These are phyloP conservation scores for Bombus confusus DNA, from an alignment of 1,140 invertebrate species.

Conservation along the genomic window DNA sequence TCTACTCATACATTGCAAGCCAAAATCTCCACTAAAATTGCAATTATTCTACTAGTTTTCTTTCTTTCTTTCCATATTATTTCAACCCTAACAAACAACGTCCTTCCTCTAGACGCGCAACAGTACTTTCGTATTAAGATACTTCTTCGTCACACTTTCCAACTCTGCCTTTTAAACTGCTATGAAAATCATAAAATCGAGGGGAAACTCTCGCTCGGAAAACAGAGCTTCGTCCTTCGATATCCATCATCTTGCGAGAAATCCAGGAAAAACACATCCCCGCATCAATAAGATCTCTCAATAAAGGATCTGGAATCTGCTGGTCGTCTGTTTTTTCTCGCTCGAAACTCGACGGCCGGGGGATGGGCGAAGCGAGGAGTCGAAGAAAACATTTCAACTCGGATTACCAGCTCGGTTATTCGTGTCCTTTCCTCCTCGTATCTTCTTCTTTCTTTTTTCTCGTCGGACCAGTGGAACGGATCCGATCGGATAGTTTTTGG, in stretches of 20 bases:
- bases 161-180: too few species aligned
- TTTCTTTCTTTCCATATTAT: too few species aligned
- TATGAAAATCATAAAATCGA: too few species aligned
- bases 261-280: not conserved
- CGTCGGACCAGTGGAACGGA: conserved; percentile 12
- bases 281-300: not conserved
- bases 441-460: not conserved
- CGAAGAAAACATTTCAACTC: conserved; percentile 42
- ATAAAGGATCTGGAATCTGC: not conserved
- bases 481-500: conserved; percentile 58
- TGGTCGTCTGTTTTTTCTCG: not conserved
- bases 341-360: not conserved
- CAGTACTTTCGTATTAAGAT: too few species aligned
- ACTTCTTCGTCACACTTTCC: too few species aligned
- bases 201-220: too few species aligned
- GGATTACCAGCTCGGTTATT: conserved; percentile 47
- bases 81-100: too few species aligned
- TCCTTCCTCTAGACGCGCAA: too few species aligned
- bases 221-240: not conserved
- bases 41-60: too few species aligned
- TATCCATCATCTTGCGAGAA: not conserved
- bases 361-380: not conserved
- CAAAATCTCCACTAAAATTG: too few species aligned
- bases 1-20: too few species aligned
- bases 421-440: not conserved